Conservation (phyloP, 53 echinoderm and acorn worm genomes). For the Arbacia lixula region DNA sequence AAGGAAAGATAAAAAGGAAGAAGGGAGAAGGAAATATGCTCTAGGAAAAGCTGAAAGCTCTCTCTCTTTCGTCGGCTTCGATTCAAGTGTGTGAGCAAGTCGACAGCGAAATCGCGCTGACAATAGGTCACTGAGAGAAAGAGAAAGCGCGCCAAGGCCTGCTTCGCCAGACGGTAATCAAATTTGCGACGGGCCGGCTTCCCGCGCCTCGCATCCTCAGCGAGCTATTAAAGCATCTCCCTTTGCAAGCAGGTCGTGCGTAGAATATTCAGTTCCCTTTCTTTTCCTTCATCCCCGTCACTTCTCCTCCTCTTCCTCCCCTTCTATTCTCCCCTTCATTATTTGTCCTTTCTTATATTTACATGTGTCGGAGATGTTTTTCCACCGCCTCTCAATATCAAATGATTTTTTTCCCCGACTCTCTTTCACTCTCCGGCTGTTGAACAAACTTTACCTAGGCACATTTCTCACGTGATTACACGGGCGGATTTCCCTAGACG, state of each 20-base stretch:
- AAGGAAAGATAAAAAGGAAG: background rate
- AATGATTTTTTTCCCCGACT: slow-evolving; percentile 18
- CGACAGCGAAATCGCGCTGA: slow-evolving; percentile 42
- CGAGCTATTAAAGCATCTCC: slow-evolving; percentile 54
- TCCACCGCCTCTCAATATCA: slow-evolving; percentile 44
- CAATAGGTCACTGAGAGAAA: slow-evolving; percentile 51
- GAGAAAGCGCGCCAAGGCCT: slow-evolving; percentile 52
- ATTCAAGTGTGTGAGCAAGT: slow-evolving; percentile 52
- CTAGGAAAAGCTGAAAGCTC: slow-evolving; percentile 15
- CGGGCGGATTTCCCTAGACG: slow-evolving; percentile 7
- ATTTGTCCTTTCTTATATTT: slow-evolving; percentile 47
- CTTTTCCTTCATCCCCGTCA: slow-evolving; percentile 10
- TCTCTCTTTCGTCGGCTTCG: slow-evolving; percentile 30
- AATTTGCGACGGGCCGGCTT: slow-evolving; percentile 55
- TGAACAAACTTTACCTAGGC: slow-evolving; percentile 46
- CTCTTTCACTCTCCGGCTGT: slow-evolving; percentile 10
- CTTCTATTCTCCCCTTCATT: slow-evolving; percentile 11
- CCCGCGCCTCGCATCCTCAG: slow-evolving; percentile 55
- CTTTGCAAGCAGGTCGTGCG: slow-evolving; percentile 54
- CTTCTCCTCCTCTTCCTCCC: background rate
- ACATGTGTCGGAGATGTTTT: slow-evolving; percentile 45
- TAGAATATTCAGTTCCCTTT: slow-evolving; percentile 49
- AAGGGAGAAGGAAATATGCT: background rate
- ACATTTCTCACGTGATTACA: slow-evolving; percentile 49
- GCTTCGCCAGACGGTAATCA: slow-evolving; percentile 56